phyloP scores from a whole-genome alignment of 92 coral and sea anemone species.

The Phenganax stokvisi region DNA sequence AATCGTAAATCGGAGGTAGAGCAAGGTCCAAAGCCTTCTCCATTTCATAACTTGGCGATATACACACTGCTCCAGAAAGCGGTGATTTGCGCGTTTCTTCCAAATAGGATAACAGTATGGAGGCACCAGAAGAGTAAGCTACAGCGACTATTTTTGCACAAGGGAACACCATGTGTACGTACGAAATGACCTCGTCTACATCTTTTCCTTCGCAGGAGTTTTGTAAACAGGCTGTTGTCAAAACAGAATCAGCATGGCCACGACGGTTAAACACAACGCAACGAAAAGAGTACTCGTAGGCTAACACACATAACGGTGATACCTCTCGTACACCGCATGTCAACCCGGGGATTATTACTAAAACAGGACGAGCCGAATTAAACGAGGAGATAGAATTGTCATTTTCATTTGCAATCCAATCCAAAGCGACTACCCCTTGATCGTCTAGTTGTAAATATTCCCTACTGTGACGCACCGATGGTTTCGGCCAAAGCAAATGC shows the following conservation, averaged over 20 bases:
- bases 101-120: slow-evolving; percentile 73
- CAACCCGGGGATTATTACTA: slow-evolving; percentile 73
- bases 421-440: slow-evolving; percentile 81
- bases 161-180: slow-evolving; percentile 69
- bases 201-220: slow-evolving; percentile 73
- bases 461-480: slow-evolving; percentile 64
- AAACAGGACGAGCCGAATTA: slow-evolving; percentile 65
- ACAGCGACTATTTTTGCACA: slow-evolving; percentile 78
- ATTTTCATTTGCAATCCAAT: slow-evolving; percentile 68
- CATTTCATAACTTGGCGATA: slow-evolving; percentile 85
- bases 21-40: slow-evolving; percentile 60
- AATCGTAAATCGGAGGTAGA: slow-evolving; percentile 75
- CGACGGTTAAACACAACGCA: slow-evolving; percentile 95
- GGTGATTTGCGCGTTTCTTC: slow-evolving; percentile 60
- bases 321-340: slow-evolving; percentile 65
- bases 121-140: slow-evolving; percentile 76
- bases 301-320: slow-evolving; percentile 55
- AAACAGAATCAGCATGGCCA: slow-evolving; percentile 79
- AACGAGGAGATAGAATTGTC: slow-evolving; percentile 39
- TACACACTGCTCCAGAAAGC: slow-evolving; percentile 73
- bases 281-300: slow-evolving; percentile 62
- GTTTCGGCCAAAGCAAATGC: slow-evolving; percentile 63
- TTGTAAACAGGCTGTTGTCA: slow-evolving; percentile 83
- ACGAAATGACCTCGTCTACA: slow-evolving; percentile 76
- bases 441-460: slow-evolving; percentile 92